Percentiles rank a stretch among this genome's conserved stretches.
These are phyloP conservation scores for Lepidurus couesii DNA, from an alignment of 1,140 invertebrate species.

Conservation along the genomic window DNA sequence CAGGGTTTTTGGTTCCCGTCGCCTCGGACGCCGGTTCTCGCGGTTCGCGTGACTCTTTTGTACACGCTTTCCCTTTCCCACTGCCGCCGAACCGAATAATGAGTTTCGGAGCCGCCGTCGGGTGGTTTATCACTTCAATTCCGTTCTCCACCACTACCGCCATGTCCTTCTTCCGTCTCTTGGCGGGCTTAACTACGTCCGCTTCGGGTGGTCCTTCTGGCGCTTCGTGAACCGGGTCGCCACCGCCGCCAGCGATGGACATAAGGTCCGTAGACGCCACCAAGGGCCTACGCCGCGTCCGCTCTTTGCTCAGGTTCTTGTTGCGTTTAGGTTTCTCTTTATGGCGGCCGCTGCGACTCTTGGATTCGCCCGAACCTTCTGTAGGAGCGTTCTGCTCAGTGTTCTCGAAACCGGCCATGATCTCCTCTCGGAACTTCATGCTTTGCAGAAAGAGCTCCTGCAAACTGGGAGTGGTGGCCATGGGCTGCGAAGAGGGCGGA, in stretches of 20 bases:
- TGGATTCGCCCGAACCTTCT: constrained; percentile 47
- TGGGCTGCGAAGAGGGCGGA: constrained; percentile 38
- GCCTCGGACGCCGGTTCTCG: not conserved
- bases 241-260: constrained; percentile 27
- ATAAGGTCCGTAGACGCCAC: constrained; percentile 27
- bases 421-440: constrained; percentile 77
- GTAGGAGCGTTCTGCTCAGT: constrained; percentile 44
- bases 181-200: constrained; percentile 29
- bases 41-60: not conserved
- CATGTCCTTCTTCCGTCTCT: constrained; percentile 15
- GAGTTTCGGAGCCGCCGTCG: constrained; percentile 54
- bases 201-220: not conserved
- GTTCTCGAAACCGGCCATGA: constrained; percentile 67
- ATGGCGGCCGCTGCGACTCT: constrained; percentile 3
- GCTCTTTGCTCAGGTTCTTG: constrained; percentile 17
- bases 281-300: constrained; percentile 24
- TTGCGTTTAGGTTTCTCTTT: constrained; percentile 29
- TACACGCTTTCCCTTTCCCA: not conserved
- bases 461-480: constrained; percentile 57
- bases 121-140: constrained; percentile 27
- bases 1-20: constrained; percentile 23
- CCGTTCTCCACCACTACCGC: constrained; percentile 30
- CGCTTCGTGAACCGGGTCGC: not conserved
- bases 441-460: constrained; percentile 73
- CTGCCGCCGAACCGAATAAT: constrained; percentile 57